These are phyloP conservation scores for Pilophorus perplexus DNA, from an alignment of 2,888 invertebrate genomes.

Conservation along the genomic window DNA sequence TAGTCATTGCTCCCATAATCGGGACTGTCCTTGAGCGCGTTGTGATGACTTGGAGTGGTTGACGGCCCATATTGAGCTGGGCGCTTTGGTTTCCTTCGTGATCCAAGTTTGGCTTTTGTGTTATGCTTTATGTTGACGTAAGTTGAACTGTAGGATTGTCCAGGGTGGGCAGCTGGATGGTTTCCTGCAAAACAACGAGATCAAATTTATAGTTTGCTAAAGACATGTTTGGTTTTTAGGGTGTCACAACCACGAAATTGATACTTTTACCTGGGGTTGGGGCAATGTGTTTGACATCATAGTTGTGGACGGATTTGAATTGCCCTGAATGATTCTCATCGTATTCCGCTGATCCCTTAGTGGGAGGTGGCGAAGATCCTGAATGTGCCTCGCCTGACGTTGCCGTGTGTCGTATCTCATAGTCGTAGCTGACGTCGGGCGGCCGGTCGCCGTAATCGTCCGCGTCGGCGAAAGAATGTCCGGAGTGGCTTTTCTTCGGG, in stretches of 20 bases:
- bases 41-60: background rate
- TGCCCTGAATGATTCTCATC: background rate
- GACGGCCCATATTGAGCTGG: no score
- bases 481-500: constrained; percentile 8
- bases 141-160: constrained; percentile 5
- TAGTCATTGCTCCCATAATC: background rate
- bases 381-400: no score
- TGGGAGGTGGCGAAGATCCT: no score
- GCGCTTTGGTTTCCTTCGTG: no score
- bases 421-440: constrained; percentile 10
- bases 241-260: background rate
- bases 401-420: no score
- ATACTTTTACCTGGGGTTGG: constrained; percentile 9
- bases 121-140: constrained; percentile 23
- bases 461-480: constrained; percentile 11
- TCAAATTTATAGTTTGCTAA: background rate
- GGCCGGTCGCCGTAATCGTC: constrained; percentile 7
- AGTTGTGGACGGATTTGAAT: background rate
- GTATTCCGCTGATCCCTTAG: no score
- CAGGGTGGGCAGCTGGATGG: constrained; percentile 4
- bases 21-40: constrained; percentile 8
- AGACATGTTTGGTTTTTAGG: background rate
- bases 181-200: background rate
- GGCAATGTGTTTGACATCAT: background rate
- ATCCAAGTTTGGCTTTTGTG: background rate